Evolutionary conservation across 2,888 invertebrate genomes (phyloP).

Genomic region (Trichopria drosophilae): DNA sequence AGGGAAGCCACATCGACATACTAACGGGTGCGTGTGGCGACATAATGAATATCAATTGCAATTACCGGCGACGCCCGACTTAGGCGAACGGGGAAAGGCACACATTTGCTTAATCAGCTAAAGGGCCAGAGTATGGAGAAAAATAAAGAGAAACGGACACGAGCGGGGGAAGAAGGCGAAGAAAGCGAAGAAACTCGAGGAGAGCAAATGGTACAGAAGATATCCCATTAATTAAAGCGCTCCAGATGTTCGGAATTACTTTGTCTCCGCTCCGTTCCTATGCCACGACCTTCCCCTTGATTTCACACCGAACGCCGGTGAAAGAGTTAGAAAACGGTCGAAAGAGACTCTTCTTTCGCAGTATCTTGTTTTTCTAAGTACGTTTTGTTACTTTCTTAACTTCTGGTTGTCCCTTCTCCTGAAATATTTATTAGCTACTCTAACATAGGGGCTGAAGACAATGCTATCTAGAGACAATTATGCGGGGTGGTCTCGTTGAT

Average conservation of each 20-base stretch:
- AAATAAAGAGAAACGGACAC: slow-evolving; percentile 39
- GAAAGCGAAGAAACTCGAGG: slow-evolving; percentile 4
- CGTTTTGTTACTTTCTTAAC: too few relatives aligned
- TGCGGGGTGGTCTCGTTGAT: too few relatives aligned
- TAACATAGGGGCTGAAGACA: too few relatives aligned
- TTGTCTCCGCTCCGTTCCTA: slow-evolving; percentile 43
- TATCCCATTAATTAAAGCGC: slow-evolving; percentile 54
- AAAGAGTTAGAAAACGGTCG: slow-evolving; percentile 26
- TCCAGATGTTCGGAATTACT: slow-evolving; percentile 56
- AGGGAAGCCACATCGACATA: too few relatives aligned
- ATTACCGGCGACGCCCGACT: slow-evolving; percentile 36
- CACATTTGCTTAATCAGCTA: slow-evolving; percentile 49
- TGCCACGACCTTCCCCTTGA: slow-evolving; percentile 38
- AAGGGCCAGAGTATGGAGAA: slow-evolving; percentile 40
- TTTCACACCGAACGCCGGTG: slow-evolving; percentile 38
- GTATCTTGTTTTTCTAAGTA: too few relatives aligned
- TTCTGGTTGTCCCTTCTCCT: too few relatives aligned
- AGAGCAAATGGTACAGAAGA: slow-evolving; percentile 43
- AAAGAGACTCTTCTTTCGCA: too few relatives aligned
- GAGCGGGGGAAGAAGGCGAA: slow-evolving; percentile 8
- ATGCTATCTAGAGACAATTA: too few relatives aligned
- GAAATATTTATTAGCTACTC: too few relatives aligned
- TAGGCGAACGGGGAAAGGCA: slow-evolving; percentile 39
- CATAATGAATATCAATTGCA: slow-evolving; percentile 44
- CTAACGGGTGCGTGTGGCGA: slow-evolving; percentile 18